A percentile compares a stretch with the other conserved stretches of the same genome.
These are phyloP conservation scores for Pantherophis alleghaniensis DNA, from an alignment of 2,797 vertebrate genomes.

Conservation along the genomic window DNA sequence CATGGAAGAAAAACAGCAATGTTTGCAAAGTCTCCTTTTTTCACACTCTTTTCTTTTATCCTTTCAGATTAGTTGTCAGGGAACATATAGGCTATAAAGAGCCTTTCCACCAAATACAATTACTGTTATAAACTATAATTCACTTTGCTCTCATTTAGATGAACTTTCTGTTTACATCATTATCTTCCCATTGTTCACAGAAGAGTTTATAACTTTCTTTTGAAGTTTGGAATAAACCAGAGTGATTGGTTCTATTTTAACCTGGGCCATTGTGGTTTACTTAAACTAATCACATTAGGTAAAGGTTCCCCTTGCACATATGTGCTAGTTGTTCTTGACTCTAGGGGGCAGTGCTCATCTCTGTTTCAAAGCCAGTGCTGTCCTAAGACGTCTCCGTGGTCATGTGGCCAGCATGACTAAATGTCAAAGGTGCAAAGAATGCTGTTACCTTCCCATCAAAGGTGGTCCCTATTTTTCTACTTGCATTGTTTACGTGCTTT, in stretches of 20 bases:
- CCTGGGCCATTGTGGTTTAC: not conserved
- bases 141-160: not conserved
- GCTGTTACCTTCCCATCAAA: too few species aligned
- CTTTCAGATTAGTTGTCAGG: not conserved
- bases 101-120: not conserved
- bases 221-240: not conserved
- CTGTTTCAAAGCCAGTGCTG: too few species aligned
- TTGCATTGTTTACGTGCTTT: too few species aligned
- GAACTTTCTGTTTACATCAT: not conserved
- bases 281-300: not conserved
- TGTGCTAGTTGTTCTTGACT: too few species aligned
- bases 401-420: too few species aligned
- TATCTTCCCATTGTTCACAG: not conserved
- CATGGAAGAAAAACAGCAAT: not conserved
- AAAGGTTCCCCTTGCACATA: too few species aligned
- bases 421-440: too few species aligned
- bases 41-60: not conserved
- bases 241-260: not conserved
- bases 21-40: not conserved
- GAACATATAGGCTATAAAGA: not conserved
- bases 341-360: too few species aligned
- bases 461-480: too few species aligned
- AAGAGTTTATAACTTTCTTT: not conserved
- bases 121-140: not conserved
- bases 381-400: too few species aligned